Base-by-base conservation (phyloP, 2,888 invertebrate genomes). In the Drosophila longiperda region DNA sequence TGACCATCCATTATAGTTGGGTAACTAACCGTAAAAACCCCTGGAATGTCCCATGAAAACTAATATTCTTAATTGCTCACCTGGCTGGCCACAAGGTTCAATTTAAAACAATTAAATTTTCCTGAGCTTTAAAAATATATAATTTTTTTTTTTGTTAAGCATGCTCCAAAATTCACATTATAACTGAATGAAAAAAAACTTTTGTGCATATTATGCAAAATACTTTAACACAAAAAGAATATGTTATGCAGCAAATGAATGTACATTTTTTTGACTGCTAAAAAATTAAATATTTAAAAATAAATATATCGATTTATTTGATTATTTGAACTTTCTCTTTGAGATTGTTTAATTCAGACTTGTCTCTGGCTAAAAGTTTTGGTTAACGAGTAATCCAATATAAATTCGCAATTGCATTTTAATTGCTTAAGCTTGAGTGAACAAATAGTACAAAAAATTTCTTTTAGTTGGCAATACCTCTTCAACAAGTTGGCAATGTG, bases 41-140 rank as follows among this genome's bases (percentile, higher is more conserved):
- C 59, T 38, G 33, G 32, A 34, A 49, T 38, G 20, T 11, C 23
- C 23, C 53, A n/a, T 8, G 33, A 26, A 36, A 74, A 54, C 60
- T 52, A 65, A 77, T 50, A 62, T 61, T 32, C 45, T 61, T 75
- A 77, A 75, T 72, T 73, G 42, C 17, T 38, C 34, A 45, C 73
- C 48, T 61, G 38, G 57, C 78, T 5, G 29, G 2, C 26, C 73
- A 61, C 78, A 65, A 50, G 29, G 29, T 17, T 29, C 45, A 58
- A 58, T 67, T 67, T 50, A 23, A 68, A 57, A 67, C 69, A 58
- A 67, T 58, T 15, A 36, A 29, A 58, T 29, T 50, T 23, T 1
- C 33, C 12, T 29, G 7, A n/a, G 26, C 67, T 33, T 29, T n/a
- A n/a, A n/a, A n/a, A n/a, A n/a, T 38, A 26, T 26, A 26, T 26